These are phyloP conservation scores for Gobio gobio DNA, from an alignment of 2,113 vertebrate genomes.

Conservation along the genomic window DNA sequence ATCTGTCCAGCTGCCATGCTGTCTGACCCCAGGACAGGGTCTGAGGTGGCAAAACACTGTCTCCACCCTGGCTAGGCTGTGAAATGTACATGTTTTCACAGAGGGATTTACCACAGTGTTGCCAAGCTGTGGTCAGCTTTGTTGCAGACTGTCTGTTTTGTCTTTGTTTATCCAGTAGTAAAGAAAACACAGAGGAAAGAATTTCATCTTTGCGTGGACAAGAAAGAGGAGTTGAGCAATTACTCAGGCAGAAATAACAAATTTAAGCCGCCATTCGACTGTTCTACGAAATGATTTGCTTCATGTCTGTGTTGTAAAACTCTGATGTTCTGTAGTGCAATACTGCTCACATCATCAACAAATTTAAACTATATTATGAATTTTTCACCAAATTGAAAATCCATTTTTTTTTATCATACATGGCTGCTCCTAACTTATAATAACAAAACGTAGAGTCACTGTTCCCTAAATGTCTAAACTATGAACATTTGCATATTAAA, in stretches of 20 bases:
- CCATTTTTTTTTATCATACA: no score
- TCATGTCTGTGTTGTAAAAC: neutral
- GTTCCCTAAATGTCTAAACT: no score
- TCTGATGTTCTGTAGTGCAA: neutral
- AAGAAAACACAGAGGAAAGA: constrained; percentile 15
- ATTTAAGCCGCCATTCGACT: neutral
- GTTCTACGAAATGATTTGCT: neutral
- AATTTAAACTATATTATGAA: neutral
- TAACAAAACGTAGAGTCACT: no score
- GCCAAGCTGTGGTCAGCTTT: constrained; percentile 41
- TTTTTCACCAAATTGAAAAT: no score
- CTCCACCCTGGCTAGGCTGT: constrained; percentile 46
- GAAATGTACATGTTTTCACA: constrained; percentile 63
- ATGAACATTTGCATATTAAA: neutral
- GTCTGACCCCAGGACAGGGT: constrained; percentile 23
- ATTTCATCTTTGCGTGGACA: constrained; percentile 28
- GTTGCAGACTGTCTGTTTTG: constrained; percentile 52
- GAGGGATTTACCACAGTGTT: constrained; percentile 58
- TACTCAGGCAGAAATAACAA: neutral
- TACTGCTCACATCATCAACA: neutral
- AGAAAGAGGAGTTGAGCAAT: constrained; percentile 16
- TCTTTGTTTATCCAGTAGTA: constrained; percentile 37
- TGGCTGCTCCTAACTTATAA: no score
- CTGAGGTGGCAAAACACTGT: constrained; percentile 22
- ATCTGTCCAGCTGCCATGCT: constrained; percentile 14